Evolutionary conservation across 2,888 invertebrate species (phyloP).

Genomic region (Polymixis lichenea): DNA sequence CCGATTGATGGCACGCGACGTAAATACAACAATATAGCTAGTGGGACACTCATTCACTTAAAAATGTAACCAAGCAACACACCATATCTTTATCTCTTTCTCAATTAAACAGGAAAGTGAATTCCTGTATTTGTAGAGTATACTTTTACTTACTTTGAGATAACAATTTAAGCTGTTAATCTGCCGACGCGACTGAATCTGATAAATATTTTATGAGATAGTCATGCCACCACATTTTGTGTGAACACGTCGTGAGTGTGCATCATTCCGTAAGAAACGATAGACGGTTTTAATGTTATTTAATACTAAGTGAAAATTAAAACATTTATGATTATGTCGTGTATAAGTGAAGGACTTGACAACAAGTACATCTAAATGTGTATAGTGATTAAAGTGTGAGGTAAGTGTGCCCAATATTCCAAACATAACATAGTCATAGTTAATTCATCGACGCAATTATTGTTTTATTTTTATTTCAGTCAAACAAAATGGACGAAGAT

Average conservation of each 20-base stretch:
- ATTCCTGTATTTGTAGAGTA: not conserved
- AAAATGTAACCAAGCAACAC: not conserved
- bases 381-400: constrained; percentile 25
- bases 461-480: constrained; percentile 9
- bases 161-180: constrained; percentile 56
- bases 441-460: not conserved
- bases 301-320: not conserved
- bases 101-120: not conserved
- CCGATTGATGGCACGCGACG: constrained; percentile 15
- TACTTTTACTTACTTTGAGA: constrained; percentile 27
- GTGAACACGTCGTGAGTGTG: constrained; percentile 21
- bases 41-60: constrained; percentile 8
- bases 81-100: not conserved
- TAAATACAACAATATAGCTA: constrained; percentile 10
- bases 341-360: not conserved
- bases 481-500: constrained; percentile 70
- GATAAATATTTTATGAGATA: constrained; percentile 52
- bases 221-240: constrained; percentile 31
- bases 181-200: constrained; percentile 33
- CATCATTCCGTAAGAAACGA: constrained; percentile 18
- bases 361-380: not conserved
- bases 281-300: constrained; percentile 20
- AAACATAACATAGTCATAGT: not conserved
- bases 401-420: constrained; percentile 25
- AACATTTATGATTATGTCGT: not conserved